Base-by-base conservation (phyloP, 2,888 invertebrate genomes). In the Embidobia sp. region DNA sequence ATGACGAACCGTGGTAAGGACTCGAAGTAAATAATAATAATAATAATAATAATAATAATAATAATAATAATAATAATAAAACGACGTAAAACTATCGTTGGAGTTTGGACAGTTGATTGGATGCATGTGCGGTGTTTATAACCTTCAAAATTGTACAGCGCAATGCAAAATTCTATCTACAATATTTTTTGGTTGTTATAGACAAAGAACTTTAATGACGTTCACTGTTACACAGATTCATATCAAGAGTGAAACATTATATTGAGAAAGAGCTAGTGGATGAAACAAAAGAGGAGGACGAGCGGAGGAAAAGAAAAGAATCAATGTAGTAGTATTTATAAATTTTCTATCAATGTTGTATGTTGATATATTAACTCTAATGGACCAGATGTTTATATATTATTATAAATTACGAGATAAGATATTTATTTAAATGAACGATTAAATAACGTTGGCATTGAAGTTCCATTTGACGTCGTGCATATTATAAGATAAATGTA, bases 381-480 rank as follows among this genome's bases (percentile, higher is more conserved):
- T 85, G 89, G 88, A 89, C 88, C 89, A 89, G 88, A 88, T 88
- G 86, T 88, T 88, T 88, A 88, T 88, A 88, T 84, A 82, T 78
- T 85, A 87, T 84, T 87, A 86, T 84, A 83, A 85, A 84, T 49
- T 84, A 86, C 73, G 49, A 78, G 59, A 82, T 85, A 86, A 84
- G 80, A 87, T 82, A 84, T 87, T 86, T 86, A 88, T 84, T 83
- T 85, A 85, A 85, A 66, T 82, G 81, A 80, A 26, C 49, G 27
- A 37, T 37, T 37, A 37, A 37, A 13, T 10, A 42, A 37, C n/a
- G 42, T 42, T 42, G 42, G 10, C 42, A 42, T 42, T 42, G 19
- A 19, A 42, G 19, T 42, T 42, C 42, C 42, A 42, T 42, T 42
- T 42, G 19, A 42, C 66, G 74, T 57, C 35, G 76, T 79, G 74